phyloP scores from a whole-genome alignment of 2,888 invertebrate species.

The Lochmaea capreae region DNA sequence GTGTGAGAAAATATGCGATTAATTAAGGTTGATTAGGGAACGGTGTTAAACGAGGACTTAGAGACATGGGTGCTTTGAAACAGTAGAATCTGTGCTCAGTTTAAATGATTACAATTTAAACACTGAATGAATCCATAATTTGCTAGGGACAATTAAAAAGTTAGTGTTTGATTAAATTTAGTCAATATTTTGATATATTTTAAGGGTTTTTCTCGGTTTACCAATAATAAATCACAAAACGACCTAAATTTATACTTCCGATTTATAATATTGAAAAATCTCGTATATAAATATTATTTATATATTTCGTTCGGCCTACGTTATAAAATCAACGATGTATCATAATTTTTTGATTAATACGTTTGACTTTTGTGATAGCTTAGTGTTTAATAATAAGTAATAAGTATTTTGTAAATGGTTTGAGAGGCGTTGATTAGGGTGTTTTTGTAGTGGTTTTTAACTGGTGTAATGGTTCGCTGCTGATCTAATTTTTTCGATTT shows the following conservation, averaged over 20 bases:
- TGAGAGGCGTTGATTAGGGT: slow-evolving; percentile 46
- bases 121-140: no score
- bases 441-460: slow-evolving; percentile 40
- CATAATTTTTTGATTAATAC: slow-evolving; percentile 44
- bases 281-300: slow-evolving; percentile 33
- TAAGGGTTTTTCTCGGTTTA: neutral
- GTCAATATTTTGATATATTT: no score
- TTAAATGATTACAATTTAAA: no score
- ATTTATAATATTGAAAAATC: neutral
- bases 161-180: no score
- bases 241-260: neutral
- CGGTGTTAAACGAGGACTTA: no score
- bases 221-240: neutral
- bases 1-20: no score
- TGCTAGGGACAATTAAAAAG: no score
- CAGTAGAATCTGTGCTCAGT: no score
- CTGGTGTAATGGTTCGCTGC: slow-evolving; percentile 32
- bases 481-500: slow-evolving; percentile 10
- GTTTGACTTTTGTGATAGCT: slow-evolving; percentile 49
- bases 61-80: no score
- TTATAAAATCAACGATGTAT: slow-evolving; percentile 46
- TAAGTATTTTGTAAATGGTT: slow-evolving; percentile 49
- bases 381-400: slow-evolving; percentile 41
- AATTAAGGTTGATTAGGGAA: no score
- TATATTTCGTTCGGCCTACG: slow-evolving; percentile 50